Percentiles rank a stretch among this genome's conserved stretches.
These are phyloP conservation scores for Nycticryphes semicollaris DNA, from an alignment of 2,113 vertebrate genomes.

Conservation along the genomic window DNA sequence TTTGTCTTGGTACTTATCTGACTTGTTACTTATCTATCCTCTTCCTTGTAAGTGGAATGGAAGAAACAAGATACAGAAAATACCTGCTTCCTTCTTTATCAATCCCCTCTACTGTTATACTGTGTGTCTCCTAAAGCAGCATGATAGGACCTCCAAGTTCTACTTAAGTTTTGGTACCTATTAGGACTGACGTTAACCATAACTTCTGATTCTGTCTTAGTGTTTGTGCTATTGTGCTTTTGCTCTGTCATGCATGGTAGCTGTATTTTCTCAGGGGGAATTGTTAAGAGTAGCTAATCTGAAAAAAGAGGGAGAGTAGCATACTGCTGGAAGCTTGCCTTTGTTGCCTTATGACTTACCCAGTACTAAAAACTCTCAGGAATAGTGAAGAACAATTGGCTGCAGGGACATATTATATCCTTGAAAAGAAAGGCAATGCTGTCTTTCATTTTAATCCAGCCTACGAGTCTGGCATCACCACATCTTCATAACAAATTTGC, in stretches of 20 bases:
- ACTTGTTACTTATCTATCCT: background rate
- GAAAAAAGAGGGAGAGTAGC: background rate
- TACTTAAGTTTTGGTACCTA: background rate
- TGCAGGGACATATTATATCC: background rate
- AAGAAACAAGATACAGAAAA: background rate
- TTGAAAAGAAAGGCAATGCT: background rate
- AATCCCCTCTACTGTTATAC: background rate
- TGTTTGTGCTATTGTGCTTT: background rate
- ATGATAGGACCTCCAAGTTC: background rate
- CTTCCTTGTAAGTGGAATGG: background rate
- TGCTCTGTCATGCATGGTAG: background rate
- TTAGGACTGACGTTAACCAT: background rate
- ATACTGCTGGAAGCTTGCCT: background rate
- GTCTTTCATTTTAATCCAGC: background rate
- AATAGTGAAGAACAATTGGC: background rate
- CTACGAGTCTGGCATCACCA: background rate
- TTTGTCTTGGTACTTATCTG: too few relatives aligned
- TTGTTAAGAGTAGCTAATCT: background rate
- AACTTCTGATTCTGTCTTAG: background rate
- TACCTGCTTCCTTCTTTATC: background rate
- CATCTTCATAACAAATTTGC: background rate
- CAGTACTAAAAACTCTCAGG: background rate
- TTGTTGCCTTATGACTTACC: background rate
- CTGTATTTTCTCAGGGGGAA: background rate
- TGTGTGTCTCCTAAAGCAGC: background rate